Base-by-base conservation (phyloP, 1,140 invertebrate genomes). In the Tetragnatha versicolor region DNA sequence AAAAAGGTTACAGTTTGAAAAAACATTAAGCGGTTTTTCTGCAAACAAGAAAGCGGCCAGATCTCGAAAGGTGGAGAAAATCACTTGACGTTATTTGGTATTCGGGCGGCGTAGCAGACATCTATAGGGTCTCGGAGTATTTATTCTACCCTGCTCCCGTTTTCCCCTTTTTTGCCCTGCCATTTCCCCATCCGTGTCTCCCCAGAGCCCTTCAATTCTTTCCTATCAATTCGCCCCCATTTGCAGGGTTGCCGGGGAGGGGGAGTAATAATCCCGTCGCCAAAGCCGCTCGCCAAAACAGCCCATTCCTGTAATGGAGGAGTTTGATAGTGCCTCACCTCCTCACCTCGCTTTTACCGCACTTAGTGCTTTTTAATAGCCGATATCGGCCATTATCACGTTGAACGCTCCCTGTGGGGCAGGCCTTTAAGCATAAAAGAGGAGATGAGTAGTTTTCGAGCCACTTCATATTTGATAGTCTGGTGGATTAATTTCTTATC, bases 1-100 rank as follows among this genome's bases (percentile, higher is more conserved):
- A 61, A 63, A 47, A 66, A 77, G 61, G 73, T 66, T 77, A 77
- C 73, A 77, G 73, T 77, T 77, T 77, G 73, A 77, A 77, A 77
- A 77, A 77, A 77, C 73, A 77, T 77, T 77, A 77, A 77, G 73
- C 73, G 73, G 73, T 77, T 77, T 73, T 77, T 77, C 60, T 77
- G 73, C 73, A 77, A 77, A 77, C 73, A 77, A 77, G 73, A 77
- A 66, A 42, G 25, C 42, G 51, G 55, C 17, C 51, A 72, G 69
- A 58, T 70, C 37, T 49, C 42, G 10, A 29, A 31, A 66, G 60
- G 73, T 77, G 61, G 60, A 77, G 73, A 77, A 77, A 77, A 77
- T 77, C 73, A 77, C 73, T 77, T 77, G 73, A 77, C 73, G 61
- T 77, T 77, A 77, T 77, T 77, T 77, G 73, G 73, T 77, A 77